Evolutionary conservation across 2,797 vertebrate genomes (phyloP).

Genomic region (Thalassophryne amazonica): DNA sequence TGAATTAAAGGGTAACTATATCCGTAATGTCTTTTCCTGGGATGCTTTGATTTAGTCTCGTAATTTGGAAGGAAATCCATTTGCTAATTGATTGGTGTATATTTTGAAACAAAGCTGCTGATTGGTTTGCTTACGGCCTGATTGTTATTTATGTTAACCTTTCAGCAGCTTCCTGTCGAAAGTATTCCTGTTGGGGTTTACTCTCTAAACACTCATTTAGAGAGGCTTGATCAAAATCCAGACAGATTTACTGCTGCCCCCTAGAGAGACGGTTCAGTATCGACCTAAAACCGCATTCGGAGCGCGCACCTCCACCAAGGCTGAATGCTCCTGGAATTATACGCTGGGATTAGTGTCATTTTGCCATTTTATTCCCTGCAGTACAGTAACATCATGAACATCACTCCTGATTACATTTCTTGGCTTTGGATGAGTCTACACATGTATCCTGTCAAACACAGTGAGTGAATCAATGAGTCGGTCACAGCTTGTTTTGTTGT

Average conservation of each 20-base stretch:
- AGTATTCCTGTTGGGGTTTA: constrained; percentile 35
- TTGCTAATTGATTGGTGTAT: constrained; percentile 74
- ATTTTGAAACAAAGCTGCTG: constrained; percentile 69
- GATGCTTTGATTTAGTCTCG: constrained; percentile 62
- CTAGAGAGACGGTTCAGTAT: constrained; percentile 6
- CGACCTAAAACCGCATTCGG: too few species aligned
- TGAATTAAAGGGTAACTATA: too few species aligned
- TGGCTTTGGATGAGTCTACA: too few species aligned
- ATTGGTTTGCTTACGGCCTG: constrained; percentile 74
- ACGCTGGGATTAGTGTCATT: too few species aligned
- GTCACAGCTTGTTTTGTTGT: too few species aligned
- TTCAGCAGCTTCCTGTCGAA: constrained; percentile 66
- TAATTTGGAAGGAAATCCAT: constrained; percentile 71
- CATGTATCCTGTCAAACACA: too few species aligned
- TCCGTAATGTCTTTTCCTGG: constrained; percentile 50
- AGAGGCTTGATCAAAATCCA: constrained; percentile 33
- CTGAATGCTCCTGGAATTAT: too few species aligned
- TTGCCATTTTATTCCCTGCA: too few species aligned
- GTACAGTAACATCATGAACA: too few species aligned
- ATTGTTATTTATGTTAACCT: constrained; percentile 78
- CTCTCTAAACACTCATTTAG: constrained; percentile 27
- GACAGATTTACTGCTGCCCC: constrained; percentile 19
- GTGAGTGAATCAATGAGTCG: too few species aligned
- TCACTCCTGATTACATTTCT: too few species aligned
- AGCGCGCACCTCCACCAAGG: too few species aligned